Percentiles rank a stretch among this genome's conserved stretches.
These are phyloP conservation scores for Rhamphomyia laevipes DNA, from an alignment of 2,888 invertebrate genomes.

Conservation along the genomic window DNA sequence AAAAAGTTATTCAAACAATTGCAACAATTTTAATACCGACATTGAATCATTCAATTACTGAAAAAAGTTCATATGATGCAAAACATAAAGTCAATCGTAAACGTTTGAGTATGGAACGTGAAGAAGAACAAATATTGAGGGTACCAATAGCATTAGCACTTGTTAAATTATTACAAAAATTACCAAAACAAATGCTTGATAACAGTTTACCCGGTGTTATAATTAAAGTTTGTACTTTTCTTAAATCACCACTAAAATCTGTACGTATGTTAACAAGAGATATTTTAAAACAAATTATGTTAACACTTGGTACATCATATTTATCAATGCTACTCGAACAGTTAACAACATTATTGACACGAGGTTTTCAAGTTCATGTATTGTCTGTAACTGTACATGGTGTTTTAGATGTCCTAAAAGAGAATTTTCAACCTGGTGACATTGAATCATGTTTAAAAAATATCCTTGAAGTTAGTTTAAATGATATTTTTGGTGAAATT, in stretches of 20 bases:
- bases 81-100: conserved; percentile 70
- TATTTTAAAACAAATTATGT: conserved; percentile 85
- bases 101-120: conserved; percentile 55
- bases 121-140: conserved; percentile 78
- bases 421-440: conserved; percentile 59
- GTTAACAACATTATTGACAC: conserved; percentile 64
- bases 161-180: conserved; percentile 77
- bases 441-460: conserved; percentile 67
- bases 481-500: conserved; percentile 78
- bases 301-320: conserved; percentile 71
- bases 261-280: conserved; percentile 76
- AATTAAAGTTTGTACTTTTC: conserved; percentile 78
- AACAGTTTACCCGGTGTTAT: conserved; percentile 72
- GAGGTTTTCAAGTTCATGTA: conserved; percentile 91
- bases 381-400: conserved; percentile 79
- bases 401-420: conserved; percentile 60
- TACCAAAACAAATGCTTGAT: conserved; percentile 65
- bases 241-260: conserved; percentile 79
- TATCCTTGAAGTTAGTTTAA: conserved; percentile 70
- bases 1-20: conserved; percentile 59
- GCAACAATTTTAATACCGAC: conserved; percentile 65
- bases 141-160: conserved; percentile 89
- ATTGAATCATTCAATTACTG: conserved; percentile 58
- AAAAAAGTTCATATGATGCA: conserved; percentile 57
- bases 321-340: conserved; percentile 67